phyloP scores from a whole-genome alignment of 2,888 invertebrate genomes.

The Eugnorisma glareosa region DNA sequence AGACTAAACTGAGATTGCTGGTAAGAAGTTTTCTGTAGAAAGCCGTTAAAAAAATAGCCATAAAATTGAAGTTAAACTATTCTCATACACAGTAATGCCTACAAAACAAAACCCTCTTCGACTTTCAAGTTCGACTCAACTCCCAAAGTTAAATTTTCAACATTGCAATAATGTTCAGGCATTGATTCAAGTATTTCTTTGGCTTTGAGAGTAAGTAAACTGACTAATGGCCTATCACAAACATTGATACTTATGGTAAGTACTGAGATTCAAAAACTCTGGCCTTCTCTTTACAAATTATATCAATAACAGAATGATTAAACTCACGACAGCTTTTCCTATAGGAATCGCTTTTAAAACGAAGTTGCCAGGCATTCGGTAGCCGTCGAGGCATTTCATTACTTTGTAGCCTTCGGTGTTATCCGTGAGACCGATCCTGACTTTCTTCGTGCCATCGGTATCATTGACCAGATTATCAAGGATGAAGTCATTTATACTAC shows the following conservation, averaged over 20 bases:
- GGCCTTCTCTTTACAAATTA: not conserved
- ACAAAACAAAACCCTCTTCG: too few species aligned
- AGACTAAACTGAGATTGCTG: too few species aligned
- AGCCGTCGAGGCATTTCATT: constrained; percentile 82
- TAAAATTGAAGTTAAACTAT: too few species aligned
- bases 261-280: not conserved
- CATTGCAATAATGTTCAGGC: not conserved
- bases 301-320: not conserved
- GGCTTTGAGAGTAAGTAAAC: not conserved
- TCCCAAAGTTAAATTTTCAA: not conserved
- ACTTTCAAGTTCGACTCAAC: not conserved
- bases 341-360: constrained; percentile 78
- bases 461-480: constrained; percentile 80
- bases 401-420: constrained; percentile 79
- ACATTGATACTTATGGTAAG: not conserved
- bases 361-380: constrained; percentile 74
- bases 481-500: constrained; percentile 82
- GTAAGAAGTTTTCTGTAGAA: too few species aligned
- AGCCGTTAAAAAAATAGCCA: too few species aligned
- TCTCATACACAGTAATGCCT: too few species aligned
- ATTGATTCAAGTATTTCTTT: not conserved
- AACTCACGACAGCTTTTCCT: constrained; percentile 71
- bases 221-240: not conserved
- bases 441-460: constrained; percentile 78
- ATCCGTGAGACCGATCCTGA: constrained; percentile 81